phyloP scores from a whole-genome alignment of 2,797 vertebrate genomes.

The Microctenopoma lineatum region DNA sequence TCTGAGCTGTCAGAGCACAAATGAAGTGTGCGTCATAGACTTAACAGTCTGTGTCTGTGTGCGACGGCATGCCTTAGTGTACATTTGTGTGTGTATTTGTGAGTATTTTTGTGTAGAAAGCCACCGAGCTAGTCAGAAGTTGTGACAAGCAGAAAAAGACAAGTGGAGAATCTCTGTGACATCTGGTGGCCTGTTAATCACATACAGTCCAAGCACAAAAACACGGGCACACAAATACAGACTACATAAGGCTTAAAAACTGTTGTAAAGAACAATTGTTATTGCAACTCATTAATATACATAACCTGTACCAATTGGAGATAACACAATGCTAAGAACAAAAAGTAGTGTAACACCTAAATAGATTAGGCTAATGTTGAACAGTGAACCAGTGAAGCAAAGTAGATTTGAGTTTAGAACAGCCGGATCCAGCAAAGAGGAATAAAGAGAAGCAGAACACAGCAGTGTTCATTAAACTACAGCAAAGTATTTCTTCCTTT shows the following conservation, averaged over 20 bases:
- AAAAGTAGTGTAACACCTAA: background rate
- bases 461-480: background rate
- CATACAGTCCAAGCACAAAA: background rate
- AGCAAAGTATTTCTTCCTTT: background rate
- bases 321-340: background rate
- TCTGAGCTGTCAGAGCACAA: slow-evolving; percentile 68
- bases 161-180: background rate
- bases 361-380: background rate
- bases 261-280: no score
- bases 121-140: slow-evolving; percentile 27
- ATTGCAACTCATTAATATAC: background rate
- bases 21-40: slow-evolving; percentile 58
- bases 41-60: slow-evolving; percentile 29
- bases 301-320: no score
- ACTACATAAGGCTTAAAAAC: background rate
- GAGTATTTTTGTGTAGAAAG: slow-evolving; percentile 5
- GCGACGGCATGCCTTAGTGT: slow-evolving; percentile 7
- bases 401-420: background rate
- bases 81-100: slow-evolving; percentile 20
- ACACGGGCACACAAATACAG: background rate
- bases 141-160: slow-evolving; percentile 31
- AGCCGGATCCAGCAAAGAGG: background rate
- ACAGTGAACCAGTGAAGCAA: background rate
- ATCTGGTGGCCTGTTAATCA: slow-evolving; percentile 20
- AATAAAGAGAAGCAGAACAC: background rate